phyloP scores from a whole-genome alignment of 1,140 invertebrate genomes.

The Armadillidium nasatum region DNA sequence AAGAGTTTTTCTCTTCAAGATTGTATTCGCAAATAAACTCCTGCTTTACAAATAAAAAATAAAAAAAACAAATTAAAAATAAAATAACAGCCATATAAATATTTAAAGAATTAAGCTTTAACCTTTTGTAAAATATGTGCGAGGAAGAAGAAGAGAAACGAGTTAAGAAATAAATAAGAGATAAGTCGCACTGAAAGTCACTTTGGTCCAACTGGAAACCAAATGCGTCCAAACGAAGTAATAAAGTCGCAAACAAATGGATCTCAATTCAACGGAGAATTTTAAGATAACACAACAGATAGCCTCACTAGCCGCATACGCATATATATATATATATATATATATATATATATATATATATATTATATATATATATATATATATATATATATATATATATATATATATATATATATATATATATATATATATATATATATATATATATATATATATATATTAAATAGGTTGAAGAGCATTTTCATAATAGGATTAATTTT shows the following conservation, averaged over 20 bases:
- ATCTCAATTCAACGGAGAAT: background rate
- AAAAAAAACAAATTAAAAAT: background rate
- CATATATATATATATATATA: too few relatives aligned
- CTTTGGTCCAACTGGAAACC: background rate
- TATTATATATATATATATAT: constrained; percentile 6
- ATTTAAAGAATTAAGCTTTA: background rate
- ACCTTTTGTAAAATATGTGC: background rate
- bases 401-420: too few relatives aligned
- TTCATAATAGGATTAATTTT: too few relatives aligned
- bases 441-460: too few relatives aligned
- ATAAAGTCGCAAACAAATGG: background rate
- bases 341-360: background rate
- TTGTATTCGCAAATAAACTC: too few relatives aligned
- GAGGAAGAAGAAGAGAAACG: background rate
- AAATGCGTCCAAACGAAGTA: background rate
- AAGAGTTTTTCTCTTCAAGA: too few relatives aligned
- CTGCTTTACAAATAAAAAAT: too few relatives aligned
- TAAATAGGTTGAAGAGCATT: too few relatives aligned
- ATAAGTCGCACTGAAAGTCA: background rate
- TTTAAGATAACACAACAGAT: background rate
- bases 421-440: too few relatives aligned
- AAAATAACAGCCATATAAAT: background rate
- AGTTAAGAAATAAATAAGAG: background rate
- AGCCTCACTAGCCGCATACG: background rate
- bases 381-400: too few relatives aligned